Evolutionary conservation across 2,797 vertebrate species (phyloP).

Genomic region (Cynopterus sphinx): DNA sequence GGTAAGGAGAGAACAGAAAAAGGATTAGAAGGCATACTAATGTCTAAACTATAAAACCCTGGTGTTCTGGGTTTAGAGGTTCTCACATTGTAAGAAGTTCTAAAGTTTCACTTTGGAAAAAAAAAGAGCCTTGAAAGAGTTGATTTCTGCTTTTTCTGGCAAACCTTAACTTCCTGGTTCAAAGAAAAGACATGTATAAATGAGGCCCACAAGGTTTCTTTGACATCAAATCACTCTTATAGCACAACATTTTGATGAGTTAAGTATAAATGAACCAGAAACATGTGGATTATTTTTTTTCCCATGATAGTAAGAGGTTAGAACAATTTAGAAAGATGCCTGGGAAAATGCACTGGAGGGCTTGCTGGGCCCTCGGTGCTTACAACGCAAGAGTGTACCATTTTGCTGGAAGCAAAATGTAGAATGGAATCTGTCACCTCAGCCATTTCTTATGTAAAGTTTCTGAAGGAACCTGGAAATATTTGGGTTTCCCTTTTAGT

Average conservation of each 20-base stretch:
- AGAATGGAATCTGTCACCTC: neutral
- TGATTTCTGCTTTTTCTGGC: conserved; percentile 79
- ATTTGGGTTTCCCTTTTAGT: neutral
- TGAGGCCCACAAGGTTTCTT: conserved; percentile 73
- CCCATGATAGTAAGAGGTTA: conserved; percentile 71
- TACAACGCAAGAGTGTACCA: conserved; percentile 17
- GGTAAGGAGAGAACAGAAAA: conserved; percentile 57
- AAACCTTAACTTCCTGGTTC: conserved; percentile 77
- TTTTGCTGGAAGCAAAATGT: conserved; percentile 52
- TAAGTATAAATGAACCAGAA: conserved; percentile 80
- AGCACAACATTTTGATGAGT: conserved; percentile 74
- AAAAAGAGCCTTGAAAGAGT: conserved; percentile 64
- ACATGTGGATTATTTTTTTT: conserved; percentile 77
- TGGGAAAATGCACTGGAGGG: conserved; percentile 67
- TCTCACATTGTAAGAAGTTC: conserved; percentile 75
- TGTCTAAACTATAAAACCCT: conserved; percentile 67
- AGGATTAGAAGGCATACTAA: conserved; percentile 45
- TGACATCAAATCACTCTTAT: conserved; percentile 71
- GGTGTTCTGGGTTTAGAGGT: conserved; percentile 62
- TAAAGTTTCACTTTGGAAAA: conserved; percentile 77
- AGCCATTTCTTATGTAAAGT: neutral
- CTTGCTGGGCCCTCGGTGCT: neutral
- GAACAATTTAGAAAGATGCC: conserved; percentile 66
- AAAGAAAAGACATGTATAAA: conserved; percentile 77
- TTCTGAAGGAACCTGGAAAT: neutral